These are phyloP conservation scores for Cremastinae sp. DNA, from an alignment of 2,888 invertebrate species.

Conservation along the genomic window DNA sequence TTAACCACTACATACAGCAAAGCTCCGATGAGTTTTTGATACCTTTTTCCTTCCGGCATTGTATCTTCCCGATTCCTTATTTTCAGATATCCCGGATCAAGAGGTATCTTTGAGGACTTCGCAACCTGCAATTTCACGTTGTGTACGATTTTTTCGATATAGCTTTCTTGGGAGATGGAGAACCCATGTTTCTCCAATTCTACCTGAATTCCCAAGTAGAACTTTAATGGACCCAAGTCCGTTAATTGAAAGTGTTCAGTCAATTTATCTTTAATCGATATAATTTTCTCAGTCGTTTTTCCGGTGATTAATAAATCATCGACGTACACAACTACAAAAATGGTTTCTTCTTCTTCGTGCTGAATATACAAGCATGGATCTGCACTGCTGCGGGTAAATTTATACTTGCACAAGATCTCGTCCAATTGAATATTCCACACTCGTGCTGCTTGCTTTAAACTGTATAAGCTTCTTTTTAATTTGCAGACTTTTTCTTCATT, in stretches of 20 bases:
- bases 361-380: conserved; percentile 67
- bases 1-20: conserved; percentile 65
- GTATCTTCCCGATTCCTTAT: conserved; percentile 2
- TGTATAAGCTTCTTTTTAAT: conserved; percentile 65
- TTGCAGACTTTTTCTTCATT: conserved; percentile 53
- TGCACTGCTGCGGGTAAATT: conserved; percentile 57
- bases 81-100: conserved; percentile 58
- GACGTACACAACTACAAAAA: conserved; percentile 59
- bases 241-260: conserved; percentile 54
- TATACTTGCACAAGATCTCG: conserved; percentile 54
- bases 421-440: conserved; percentile 66
- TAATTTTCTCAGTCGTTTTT: conserved; percentile 33
- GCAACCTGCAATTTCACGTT: conserved; percentile 53
- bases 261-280: conserved; percentile 32
- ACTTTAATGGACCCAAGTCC: conserved; percentile 56
- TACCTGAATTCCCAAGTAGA: conserved; percentile 61
- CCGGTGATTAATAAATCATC: conserved; percentile 57
- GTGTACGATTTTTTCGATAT: conserved; percentile 45
- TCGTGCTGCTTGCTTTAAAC: conserved; percentile 68
- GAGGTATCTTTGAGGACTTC: conserved; percentile 51
- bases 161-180: conserved; percentile 37
- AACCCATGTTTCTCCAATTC: conserved; percentile 30
- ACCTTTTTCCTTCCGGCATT: conserved; percentile 28
- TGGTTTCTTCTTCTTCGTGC: too few relatives aligned
- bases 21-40: conserved; percentile 30